Conservation (phyloP, 2,888 invertebrate species). For the Idaea aversata region DNA sequence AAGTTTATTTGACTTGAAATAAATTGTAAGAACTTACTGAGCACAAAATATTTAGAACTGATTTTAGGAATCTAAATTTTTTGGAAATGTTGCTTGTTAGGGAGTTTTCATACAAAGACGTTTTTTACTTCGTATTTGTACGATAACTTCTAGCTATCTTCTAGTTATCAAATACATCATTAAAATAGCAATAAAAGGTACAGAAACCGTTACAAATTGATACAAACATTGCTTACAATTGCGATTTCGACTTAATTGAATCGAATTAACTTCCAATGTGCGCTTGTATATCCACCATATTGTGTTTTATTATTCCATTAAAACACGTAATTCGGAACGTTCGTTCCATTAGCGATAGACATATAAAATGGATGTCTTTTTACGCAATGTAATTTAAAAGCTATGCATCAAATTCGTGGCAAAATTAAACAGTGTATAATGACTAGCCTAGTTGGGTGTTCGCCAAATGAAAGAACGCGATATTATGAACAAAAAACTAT, state of each 20-base stretch:
- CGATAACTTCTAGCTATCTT: neutral
- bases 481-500: neutral
- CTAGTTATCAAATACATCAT: neutral
- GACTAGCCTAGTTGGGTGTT: slow-evolving; percentile 15
- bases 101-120: too few relatives aligned
- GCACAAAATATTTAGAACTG: too few relatives aligned
- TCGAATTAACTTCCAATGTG: neutral
- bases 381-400: slow-evolving; percentile 14
- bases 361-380: slow-evolving; percentile 5
- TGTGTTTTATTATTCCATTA: neutral
- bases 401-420: slow-evolving; percentile 18
- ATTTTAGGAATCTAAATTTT: too few relatives aligned
- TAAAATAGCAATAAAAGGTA: neutral
- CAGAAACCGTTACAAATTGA: neutral
- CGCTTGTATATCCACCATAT: neutral
- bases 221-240: neutral
- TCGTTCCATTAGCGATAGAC: neutral
- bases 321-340: neutral
- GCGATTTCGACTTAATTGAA: neutral
- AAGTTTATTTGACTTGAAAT: too few relatives aligned
- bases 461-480: slow-evolving; percentile 13
- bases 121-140: too few relatives aligned
- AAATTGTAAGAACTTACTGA: too few relatives aligned
- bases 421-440: slow-evolving; percentile 20
- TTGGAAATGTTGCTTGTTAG: too few relatives aligned